Base-by-base conservation (phyloP, 2,888 invertebrate genomes). In the Plagodis pulveraria region DNA sequence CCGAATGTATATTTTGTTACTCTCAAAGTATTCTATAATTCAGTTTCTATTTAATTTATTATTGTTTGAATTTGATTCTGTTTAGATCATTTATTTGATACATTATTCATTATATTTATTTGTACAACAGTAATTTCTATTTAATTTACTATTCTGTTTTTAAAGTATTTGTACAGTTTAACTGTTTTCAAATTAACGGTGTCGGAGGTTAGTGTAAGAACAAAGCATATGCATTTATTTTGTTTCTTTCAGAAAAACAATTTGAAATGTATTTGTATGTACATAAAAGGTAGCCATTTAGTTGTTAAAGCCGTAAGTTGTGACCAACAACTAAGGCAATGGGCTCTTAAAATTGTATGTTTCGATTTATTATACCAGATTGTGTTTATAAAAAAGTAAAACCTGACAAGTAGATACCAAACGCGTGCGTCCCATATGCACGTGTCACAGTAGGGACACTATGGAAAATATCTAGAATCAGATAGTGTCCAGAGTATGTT, bases 101-200 rank as follows among this genome's bases (percentile, higher is more conserved):
- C 40, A 40, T 40, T 10, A 22, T 22, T 10, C 5, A 9, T 40
- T 10, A 51, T 62, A 51, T 46, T 54, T 33, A 52, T 45, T 42
- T 50, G 42, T 54, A 42, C 33, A 67, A 64, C 52, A 56, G 58
- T 62, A 11, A 51, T 48, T 12, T 63, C 58, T 65, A 43, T 53
- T 59, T 69, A 62, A 55, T 66, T 67, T 66, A 40, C 44, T 66
- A 52, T 64, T 70, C 62, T 76, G 62, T 65, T 69, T 67, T 55
- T 53, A 62, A 65, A 65, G 40, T 74, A 80, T 83, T 84, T 78
- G 72, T 81, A 70, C 84, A 81, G 84, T 84, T 85, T 82, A 81
- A 81, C 77, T 69, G 32, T 44, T 36, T 2, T 38, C 58, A 56
- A 22, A 22, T 22, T 22, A 22, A 22, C 4, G 22, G 22, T 22